phyloP scores from a whole-genome alignment of 1,140 invertebrate genomes.

The Drosophila sp. region DNA sequence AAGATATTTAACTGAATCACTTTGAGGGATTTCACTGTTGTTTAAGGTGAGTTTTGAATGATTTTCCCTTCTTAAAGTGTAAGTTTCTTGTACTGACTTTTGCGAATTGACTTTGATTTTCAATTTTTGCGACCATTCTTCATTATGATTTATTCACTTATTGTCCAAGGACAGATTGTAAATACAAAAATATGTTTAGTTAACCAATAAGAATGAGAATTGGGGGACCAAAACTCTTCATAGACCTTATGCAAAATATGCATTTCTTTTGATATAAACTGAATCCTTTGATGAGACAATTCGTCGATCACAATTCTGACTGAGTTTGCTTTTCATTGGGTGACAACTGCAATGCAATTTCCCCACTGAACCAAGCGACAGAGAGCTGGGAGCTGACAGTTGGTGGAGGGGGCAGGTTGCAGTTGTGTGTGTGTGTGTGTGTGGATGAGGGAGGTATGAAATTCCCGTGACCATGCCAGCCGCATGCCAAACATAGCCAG shows the following conservation, averaged over 20 bases:
- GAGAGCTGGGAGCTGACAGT: constrained; percentile 7
- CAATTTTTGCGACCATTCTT: too few relatives aligned
- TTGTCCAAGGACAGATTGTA: too few relatives aligned
- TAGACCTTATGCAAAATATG: background rate
- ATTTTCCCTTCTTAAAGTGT: too few relatives aligned
- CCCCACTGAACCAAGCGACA: constrained; percentile 3
- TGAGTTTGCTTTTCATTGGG: constrained; percentile 16
- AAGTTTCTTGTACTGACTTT: too few relatives aligned
- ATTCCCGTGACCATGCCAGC: constrained; percentile 67
- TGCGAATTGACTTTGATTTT: too few relatives aligned
- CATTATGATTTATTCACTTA: too few relatives aligned
- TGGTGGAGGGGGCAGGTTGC: background rate
- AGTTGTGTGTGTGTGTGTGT: background rate
- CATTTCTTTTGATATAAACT: background rate
- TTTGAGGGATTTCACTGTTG: too few relatives aligned
- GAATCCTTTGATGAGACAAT: background rate
- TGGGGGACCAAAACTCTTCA: too few relatives aligned
- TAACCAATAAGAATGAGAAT: too few relatives aligned
- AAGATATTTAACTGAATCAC: too few relatives aligned
- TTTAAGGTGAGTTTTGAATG: too few relatives aligned
- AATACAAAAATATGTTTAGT: too few relatives aligned
- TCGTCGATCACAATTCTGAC: background rate
- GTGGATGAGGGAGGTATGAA: constrained; percentile 27
- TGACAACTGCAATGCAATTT: constrained; percentile 14
- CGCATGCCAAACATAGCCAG: constrained; percentile 71